Evolutionary conservation across 2,888 invertebrate species (phyloP).

Genomic region (Tenthredo distinguenda): DNA sequence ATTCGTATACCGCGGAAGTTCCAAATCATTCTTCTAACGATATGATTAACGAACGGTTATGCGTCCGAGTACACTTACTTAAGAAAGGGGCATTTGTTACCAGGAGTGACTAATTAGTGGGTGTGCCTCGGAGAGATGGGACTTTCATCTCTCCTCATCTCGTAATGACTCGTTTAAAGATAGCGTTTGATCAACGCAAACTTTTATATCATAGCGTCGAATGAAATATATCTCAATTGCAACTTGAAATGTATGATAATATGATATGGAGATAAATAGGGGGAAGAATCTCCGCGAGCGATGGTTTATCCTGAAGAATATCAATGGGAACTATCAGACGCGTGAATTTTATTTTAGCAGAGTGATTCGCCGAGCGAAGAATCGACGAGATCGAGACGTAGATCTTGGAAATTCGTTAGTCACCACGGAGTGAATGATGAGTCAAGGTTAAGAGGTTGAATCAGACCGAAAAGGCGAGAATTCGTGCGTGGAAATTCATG

Average conservation of each 20-base stretch:
- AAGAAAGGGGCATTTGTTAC: conserved; percentile 40
- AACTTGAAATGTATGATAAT: background rate
- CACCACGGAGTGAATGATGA: conserved; percentile 22
- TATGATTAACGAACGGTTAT: conserved; percentile 48
- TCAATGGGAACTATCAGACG: background rate
- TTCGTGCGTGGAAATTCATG: background rate
- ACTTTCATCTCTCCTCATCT: conserved; percentile 53
- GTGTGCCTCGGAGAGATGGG: conserved; percentile 57
- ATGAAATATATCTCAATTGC: conserved; percentile 47
- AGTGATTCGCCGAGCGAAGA: background rate
- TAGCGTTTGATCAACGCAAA: conserved; percentile 10
- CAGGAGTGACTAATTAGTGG: conserved; percentile 56
- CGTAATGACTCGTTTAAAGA: conserved; percentile 35
- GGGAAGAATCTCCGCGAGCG: background rate
- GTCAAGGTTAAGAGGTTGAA: conserved; percentile 38
- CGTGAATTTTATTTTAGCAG: background rate
- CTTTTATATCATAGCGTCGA: conserved; percentile 23
- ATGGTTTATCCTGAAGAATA: background rate
- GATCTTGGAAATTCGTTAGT: conserved; percentile 30
- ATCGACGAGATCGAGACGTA: background rate
- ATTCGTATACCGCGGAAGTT: conserved; percentile 49
- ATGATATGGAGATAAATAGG: background rate
- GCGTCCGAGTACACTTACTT: conserved; percentile 33
- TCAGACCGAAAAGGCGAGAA: background rate
- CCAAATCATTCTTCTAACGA: conserved; percentile 50